A percentile compares a stretch with the other conserved stretches of the same genome.
Conservation (phyloP, 2,797 vertebrate genomes). For the Cirrhinus molitorella region DNA sequence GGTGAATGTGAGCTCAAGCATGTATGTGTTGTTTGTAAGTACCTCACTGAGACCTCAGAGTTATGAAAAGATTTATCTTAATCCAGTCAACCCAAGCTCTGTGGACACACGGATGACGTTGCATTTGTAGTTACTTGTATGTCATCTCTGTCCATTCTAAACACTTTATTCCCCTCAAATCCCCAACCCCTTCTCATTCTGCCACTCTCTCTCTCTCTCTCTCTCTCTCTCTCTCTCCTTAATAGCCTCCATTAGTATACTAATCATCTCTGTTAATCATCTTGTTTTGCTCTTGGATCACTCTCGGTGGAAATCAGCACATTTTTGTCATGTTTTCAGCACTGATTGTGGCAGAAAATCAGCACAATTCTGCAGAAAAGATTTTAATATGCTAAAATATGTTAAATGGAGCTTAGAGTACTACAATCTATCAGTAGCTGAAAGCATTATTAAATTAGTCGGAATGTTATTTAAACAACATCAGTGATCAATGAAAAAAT, state of each 20-base stretch:
- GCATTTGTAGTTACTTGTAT: background rate
- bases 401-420: conserved; percentile 14
- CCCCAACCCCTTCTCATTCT: background rate
- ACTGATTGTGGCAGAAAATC: conserved; percentile 15
- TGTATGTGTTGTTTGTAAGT: conserved; percentile 1
- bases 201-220: too few relatives aligned
- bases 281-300: conserved; percentile 38
- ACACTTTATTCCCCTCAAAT: background rate
- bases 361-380: conserved; percentile 4
- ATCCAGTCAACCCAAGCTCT: background rate
- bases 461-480: conserved; percentile 6
- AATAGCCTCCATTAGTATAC: conserved; percentile 46
- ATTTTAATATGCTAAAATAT: conserved; percentile 30
- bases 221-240: background rate
- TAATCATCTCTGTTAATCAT: conserved; percentile 43
- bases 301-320: conserved; percentile 3
- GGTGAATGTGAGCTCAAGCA: background rate
- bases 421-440: background rate
- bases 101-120: background rate
- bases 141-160: conserved; percentile 10
- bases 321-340: conserved; percentile 31
- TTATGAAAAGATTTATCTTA: conserved; percentile 15
- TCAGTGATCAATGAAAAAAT: background rate
- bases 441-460: background rate
- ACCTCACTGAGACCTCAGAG: background rate